Percentiles rank a stretch among this genome's conserved stretches.
phyloP scores from a whole-genome alignment of 37 sponge, comb jelly and placozoan species.

The Cliona cf. orientalis region DNA sequence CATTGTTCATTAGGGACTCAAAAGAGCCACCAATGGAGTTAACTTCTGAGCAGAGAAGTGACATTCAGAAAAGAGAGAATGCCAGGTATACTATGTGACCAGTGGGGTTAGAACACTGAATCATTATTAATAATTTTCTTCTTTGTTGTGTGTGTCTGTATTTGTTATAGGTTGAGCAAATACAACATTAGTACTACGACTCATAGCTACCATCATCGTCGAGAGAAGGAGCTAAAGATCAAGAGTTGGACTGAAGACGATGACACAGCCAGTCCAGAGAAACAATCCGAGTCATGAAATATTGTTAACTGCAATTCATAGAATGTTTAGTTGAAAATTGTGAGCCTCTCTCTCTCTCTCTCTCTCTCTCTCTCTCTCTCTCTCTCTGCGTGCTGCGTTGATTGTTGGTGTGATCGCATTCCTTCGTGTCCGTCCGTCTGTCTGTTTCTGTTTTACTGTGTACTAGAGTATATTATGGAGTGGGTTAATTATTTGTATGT shows the following conservation, averaged over 20 bases:
- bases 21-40: conserved; percentile 62
- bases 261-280: background rate
- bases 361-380: background rate
- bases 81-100: conserved; percentile 33
- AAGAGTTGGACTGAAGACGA: conserved; percentile 83
- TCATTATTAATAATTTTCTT: background rate
- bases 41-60: conserved; percentile 59
- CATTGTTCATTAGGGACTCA: conserved; percentile 72
- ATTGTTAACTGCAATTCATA: no score
- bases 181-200: conserved; percentile 11
- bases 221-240: conserved; percentile 70
- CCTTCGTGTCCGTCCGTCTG: no score
- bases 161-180: conserved; percentile 54
- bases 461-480: no score
- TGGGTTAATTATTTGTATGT: no score
- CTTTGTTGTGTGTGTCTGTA: background rate
- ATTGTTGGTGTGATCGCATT: no score
- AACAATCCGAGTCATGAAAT: no score
- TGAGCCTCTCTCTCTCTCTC: background rate
- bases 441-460: no score
- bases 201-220: conserved; percentile 14
- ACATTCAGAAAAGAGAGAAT: conserved; percentile 79
- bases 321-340: background rate
- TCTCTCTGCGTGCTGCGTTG: no score
- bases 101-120: background rate